Evolutionary conservation across 2,113 vertebrate species (phyloP), one percentile per base, ranked within the genome.

Genomic region (Myiagra hebetior): DNA sequence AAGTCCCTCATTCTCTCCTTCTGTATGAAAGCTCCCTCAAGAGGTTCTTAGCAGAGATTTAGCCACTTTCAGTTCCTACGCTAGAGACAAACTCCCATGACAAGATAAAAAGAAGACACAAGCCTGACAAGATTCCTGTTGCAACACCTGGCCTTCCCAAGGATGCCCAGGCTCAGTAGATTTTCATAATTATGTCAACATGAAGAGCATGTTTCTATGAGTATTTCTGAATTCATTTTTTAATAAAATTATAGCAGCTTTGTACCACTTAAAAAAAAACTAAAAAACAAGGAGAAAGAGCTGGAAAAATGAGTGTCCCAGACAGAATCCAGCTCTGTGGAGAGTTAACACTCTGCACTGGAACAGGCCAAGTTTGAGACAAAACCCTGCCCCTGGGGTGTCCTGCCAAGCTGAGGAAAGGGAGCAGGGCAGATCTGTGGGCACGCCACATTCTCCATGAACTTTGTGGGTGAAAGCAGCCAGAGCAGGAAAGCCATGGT

Each of bases 31-130:
- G 42, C 60, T 92, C 64, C 70, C 62, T 73, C 26, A 64, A 90
- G 85, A 91, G 73, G 37, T 69, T 89, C 78, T 90, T 83, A 67
- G 60, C 44, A 93, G 80, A 95, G 86, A 80, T 65, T 67, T 74
- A 79, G 42, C 42, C 28, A 79, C 7, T 6, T 76, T 64, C 52
- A n/a, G 50, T 63, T 91, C 82, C 73, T 28, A 72, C 1, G 1
- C 62, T 63, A n/a, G 39, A 93, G 69, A 79, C 31, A 28, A 91
- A 87, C 39, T 78, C 57, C 44, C 50, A 26, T 28, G 56, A 72
- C 56, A 93, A 79, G 50, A 46, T 12, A 49, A 84, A 65, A 88
- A 78, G 47, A 88, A 92, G 56, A 28, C 30, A 55, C 23, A 62
- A 59, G 4, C 56, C 41, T 10, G 3, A 64, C 1, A 3, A 86